These are phyloP conservation scores for Heliconius sara DNA, from an alignment of 2,888 invertebrate species.

Conservation along the genomic window DNA sequence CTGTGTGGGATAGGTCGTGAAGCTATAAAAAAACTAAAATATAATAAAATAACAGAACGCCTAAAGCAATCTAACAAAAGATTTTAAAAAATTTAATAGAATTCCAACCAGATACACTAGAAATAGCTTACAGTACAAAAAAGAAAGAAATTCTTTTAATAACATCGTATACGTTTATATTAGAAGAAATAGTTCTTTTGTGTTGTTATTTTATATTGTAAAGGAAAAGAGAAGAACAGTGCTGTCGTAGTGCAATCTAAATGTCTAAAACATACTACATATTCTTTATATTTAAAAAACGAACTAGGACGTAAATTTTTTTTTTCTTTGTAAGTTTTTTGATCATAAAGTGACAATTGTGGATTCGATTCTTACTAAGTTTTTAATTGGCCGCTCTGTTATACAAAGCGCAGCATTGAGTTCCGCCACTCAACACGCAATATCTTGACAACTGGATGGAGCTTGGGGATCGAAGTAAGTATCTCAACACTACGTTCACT, in stretches of 20 bases:
- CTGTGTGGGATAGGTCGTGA: no score
- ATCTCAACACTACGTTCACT: no score
- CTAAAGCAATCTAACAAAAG: not conserved
- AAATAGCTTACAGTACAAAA: conserved; percentile 10
- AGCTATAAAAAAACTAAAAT: not conserved
- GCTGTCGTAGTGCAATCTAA: not conserved
- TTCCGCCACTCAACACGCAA: no score
- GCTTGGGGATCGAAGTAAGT: no score
- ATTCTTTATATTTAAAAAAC: not conserved
- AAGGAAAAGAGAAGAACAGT: conserved; percentile 1
- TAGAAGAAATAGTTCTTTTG: not conserved
- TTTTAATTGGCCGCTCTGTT: no score
- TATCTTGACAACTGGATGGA: no score
- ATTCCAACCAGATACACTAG: not conserved
- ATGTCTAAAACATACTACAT: not conserved
- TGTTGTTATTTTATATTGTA: conserved; percentile 14
- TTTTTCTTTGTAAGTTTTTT: not conserved
- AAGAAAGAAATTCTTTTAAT: conserved; percentile 3
- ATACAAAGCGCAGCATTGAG: no score
- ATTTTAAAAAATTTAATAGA: not conserved
- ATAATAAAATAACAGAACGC: not conserved
- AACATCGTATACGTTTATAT: not conserved
- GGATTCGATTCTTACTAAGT: not conserved
- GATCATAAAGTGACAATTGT: accelerated
- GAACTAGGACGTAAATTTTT: not conserved